Base-by-base conservation (phyloP, 2,113 vertebrate species). In the Sinocyclocheilus anophthalmus region DNA sequence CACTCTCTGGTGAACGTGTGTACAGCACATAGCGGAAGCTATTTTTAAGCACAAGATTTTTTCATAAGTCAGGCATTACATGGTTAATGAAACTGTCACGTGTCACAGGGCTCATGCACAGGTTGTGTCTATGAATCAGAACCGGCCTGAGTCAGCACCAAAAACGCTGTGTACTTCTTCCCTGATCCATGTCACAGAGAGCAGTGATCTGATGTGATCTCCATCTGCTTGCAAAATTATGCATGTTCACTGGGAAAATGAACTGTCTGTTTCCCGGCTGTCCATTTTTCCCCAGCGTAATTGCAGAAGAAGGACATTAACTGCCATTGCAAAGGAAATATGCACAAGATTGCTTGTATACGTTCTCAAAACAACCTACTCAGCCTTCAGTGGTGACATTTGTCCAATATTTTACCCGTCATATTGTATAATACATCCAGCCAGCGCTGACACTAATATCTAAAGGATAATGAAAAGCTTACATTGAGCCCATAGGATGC, bases 191-290 rank as follows among this genome's bases (percentile, higher is more conserved):
- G 55, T 61, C 20, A 39, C 33, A 39, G 6, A 50, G 2, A 33
- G 50, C 30, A 42, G 11, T 59, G 14, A 39, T 37, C 53, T 59
- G 30, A 42, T 13, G 33, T 42, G 20, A 61, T 77, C 75, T 30
- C 75, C 24, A 33, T 53, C 13, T 39, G 57, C 22, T 61, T 20
- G 5, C 26, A 80, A 80, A 39, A 42, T 24, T 16, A 79, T 79
- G 76, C 76, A 79, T 30, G 30, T 37, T 79, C 53, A 79, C 37
- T 59, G 20, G 50, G 53, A 16, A 78, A n/a, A 59, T 77, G 16
- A 77, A 55, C 16, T 18, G 30, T 59, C 26, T 59, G 53, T 20
- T 78, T 59, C 48, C 30, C 0, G 3, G 18, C 55, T 22, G 76
- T 59, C 53, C 13, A 9, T 63, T 61, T 80, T 16, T 1, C n/a